phyloP scores from a whole-genome alignment of 37 sponge, comb jelly and placozoan genomes.

The Oscarella lobularis region DNA sequence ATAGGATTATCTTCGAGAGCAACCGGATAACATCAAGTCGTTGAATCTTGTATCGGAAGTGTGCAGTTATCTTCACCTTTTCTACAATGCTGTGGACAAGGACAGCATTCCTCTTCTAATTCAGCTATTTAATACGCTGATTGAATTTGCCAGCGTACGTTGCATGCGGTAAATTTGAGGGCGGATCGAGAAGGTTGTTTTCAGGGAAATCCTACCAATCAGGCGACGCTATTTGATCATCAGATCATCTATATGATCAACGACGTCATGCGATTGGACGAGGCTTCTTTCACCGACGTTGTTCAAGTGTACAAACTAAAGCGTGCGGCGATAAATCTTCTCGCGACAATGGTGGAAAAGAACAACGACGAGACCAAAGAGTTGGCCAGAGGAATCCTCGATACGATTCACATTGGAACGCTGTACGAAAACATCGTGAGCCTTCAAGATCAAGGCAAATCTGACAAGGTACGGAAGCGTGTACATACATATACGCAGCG shows the following conservation, averaged over 20 bases:
- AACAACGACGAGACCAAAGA: slow-evolving; percentile 11
- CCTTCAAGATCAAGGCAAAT: too few relatives aligned
- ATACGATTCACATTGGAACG: slow-evolving; percentile 10
- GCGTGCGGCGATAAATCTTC: slow-evolving; percentile 15
- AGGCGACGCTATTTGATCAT: slow-evolving; percentile 32
- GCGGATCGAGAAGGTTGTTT: slow-evolving; percentile 1
- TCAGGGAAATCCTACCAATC: slow-evolving; percentile 49
- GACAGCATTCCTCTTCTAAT: slow-evolving; percentile 40
- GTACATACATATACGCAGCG: too few relatives aligned
- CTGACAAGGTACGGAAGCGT: too few relatives aligned
- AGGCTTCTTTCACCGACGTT: background rate
- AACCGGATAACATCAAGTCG: slow-evolving; percentile 54
- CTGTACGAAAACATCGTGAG: background rate
- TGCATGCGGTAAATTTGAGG: background rate
- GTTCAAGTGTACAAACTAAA: slow-evolving; percentile 17
- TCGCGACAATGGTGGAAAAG: slow-evolving; percentile 25
- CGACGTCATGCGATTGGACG: slow-evolving; percentile 7
- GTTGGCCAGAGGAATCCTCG: slow-evolving; percentile 11
- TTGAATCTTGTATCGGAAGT: slow-evolving; percentile 45
- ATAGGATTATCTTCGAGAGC: slow-evolving; percentile 32
- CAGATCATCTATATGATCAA: slow-evolving; percentile 50
- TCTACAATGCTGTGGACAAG: slow-evolving; percentile 15
- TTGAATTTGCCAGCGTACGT: slow-evolving; percentile 33
- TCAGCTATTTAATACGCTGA: slow-evolving; percentile 23
- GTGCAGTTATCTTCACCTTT: slow-evolving; percentile 24